A percentile compares a stretch with the other conserved stretches of the same genome.
Evolutionary conservation across 2,888 invertebrate genomes (phyloP).

Genomic region (Leptinotarsa juncta): DNA sequence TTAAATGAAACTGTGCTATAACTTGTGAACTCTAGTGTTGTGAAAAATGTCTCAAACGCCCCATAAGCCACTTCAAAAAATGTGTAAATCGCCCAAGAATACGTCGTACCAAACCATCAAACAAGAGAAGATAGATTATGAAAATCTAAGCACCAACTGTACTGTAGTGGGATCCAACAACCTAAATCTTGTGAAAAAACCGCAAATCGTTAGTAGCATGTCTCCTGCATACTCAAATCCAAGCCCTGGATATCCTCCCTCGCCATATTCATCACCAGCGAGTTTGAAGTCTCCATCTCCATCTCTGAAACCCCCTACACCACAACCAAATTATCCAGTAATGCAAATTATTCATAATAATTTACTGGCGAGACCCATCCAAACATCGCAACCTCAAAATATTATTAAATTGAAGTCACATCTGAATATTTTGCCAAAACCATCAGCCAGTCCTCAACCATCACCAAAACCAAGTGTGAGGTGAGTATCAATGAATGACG

Average conservation of each 20-base stretch:
- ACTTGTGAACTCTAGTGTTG: conserved; percentile 49
- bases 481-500: conserved; percentile 48
- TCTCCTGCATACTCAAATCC: conserved; percentile 62
- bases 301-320: conserved; percentile 57
- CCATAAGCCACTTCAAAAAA: conserved; percentile 62
- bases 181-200: conserved; percentile 64
- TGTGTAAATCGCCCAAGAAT: conserved; percentile 66
- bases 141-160: conserved; percentile 65
- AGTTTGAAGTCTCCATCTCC: conserved; percentile 63
- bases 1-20: conserved; percentile 51
- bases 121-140: conserved; percentile 63
- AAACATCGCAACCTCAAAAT: conserved; percentile 61
- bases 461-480: conserved; percentile 64
- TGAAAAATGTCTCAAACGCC: conserved; percentile 65
- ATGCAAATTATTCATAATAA: conserved; percentile 65
- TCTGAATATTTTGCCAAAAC: conserved; percentile 65
- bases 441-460: conserved; percentile 63
- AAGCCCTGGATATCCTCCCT: conserved; percentile 59
- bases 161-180: conserved; percentile 66
- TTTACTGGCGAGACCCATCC: conserved; percentile 61
- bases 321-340: conserved; percentile 63
- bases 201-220: conserved; percentile 61
- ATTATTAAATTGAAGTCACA: conserved; percentile 66
- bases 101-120: conserved; percentile 54
- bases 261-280: conserved; percentile 64